Evolutionary conservation across 2,888 invertebrate species (phyloP).

Genomic region (Drosophila kanekoi): DNA sequence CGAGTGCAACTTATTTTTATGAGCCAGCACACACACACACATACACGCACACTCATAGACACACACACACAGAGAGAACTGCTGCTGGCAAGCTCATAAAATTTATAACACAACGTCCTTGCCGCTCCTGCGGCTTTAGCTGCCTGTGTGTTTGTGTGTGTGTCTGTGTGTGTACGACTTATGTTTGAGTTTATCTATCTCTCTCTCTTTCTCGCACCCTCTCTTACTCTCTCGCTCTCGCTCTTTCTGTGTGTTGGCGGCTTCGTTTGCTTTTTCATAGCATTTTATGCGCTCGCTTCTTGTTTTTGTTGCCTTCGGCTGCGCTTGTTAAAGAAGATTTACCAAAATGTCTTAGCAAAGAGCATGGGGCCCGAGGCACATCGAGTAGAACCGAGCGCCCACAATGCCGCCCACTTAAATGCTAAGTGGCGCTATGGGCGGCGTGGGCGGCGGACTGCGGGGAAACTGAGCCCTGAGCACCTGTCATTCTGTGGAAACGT

Average conservation of each 20-base stretch:
- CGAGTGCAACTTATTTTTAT: constrained; percentile 82
- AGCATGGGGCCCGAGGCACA: constrained; percentile 8
- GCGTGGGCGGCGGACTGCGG: constrained; percentile 7
- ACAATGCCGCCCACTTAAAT: constrained; percentile 78
- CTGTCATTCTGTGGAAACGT: constrained; percentile 32
- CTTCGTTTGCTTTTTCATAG: constrained; percentile 79
- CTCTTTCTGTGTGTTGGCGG: constrained; percentile 34
- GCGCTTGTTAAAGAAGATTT: constrained; percentile 79
- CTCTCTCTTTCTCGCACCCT: constrained; percentile 2
- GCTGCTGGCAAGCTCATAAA: constrained; percentile 80
- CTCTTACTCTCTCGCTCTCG: not conserved
- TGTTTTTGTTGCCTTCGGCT: constrained; percentile 50
- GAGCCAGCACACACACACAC: constrained; percentile 62
- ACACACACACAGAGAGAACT: constrained; percentile 28
- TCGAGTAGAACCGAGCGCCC: constrained; percentile 20
- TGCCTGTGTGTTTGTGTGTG: constrained; percentile 20
- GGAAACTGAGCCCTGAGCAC: constrained; percentile 36
- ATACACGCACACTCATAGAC: constrained; percentile 30
- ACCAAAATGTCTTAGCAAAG: constrained; percentile 71
- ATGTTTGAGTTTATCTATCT: constrained; percentile 37
- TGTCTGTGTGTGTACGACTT: constrained; percentile 41
- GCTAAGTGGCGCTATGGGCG: constrained; percentile 75
- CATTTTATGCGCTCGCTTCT: constrained; percentile 68
- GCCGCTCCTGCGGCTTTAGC: constrained; percentile 76
- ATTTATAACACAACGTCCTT: constrained; percentile 82